Percentiles rank a stretch among this genome's conserved stretches.
phyloP scores from a whole-genome alignment of 2,888 invertebrate genomes.

The Drosophila mulleri region DNA sequence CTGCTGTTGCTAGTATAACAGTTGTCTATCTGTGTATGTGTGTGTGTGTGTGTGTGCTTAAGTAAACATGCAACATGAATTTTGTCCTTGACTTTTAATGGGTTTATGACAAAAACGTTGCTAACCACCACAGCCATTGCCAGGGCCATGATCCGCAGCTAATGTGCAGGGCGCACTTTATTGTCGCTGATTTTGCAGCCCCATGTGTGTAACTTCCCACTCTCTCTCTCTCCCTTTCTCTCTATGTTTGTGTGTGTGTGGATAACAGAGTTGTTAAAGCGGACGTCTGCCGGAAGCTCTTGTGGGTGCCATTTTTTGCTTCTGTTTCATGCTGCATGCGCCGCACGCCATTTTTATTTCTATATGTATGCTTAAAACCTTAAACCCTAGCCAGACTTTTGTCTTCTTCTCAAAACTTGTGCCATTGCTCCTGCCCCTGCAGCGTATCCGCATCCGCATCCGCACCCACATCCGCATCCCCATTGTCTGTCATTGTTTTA shows the following conservation, averaged over 20 bases:
- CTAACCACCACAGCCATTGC: slow-evolving; percentile 26
- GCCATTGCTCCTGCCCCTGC: slow-evolving; percentile 25
- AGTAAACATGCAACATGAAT: slow-evolving; percentile 80
- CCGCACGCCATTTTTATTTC: slow-evolving; percentile 64
- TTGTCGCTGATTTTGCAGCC: slow-evolving; percentile 47
- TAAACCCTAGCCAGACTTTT: slow-evolving; percentile 47
- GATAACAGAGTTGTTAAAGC: slow-evolving; percentile 75
- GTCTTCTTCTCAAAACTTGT: slow-evolving; percentile 38
- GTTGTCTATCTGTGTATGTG: slow-evolving; percentile 21
- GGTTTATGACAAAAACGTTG: slow-evolving; percentile 78
- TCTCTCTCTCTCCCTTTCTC: neutral
- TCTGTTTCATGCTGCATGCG: slow-evolving; percentile 66
- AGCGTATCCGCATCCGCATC: slow-evolving; percentile 18
- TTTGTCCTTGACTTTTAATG: slow-evolving; percentile 82
- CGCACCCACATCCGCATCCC: slow-evolving; percentile 5
- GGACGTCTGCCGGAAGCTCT: slow-evolving; percentile 76
- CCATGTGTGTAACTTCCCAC: slow-evolving; percentile 14
- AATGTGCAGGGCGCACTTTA: slow-evolving; percentile 63
- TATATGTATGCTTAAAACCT: slow-evolving; percentile 28
- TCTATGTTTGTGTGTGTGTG: slow-evolving; percentile 26
- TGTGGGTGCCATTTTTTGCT: slow-evolving; percentile 75
- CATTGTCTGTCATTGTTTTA: slow-evolving; percentile 53
- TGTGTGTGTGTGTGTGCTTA: slow-evolving; percentile 46
- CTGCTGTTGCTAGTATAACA: slow-evolving; percentile 25
- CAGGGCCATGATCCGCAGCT: slow-evolving; percentile 35